Conservation (phyloP, 2,797 vertebrate species). For the Syngnathus acus region DNA sequence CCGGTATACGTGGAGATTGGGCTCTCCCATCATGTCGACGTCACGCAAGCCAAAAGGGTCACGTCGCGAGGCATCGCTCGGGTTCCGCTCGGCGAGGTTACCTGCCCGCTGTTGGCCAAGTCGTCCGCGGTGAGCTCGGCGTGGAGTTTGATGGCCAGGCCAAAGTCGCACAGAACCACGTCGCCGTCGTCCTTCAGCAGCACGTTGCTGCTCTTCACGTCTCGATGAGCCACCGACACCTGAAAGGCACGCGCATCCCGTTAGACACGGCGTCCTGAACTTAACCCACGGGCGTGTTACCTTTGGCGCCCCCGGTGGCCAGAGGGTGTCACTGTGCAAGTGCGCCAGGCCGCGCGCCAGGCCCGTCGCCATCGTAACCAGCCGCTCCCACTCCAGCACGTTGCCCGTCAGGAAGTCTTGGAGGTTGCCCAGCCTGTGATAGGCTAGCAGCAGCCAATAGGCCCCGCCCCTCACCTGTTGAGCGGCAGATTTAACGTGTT, state of each 20-base stretch:
- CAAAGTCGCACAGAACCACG: slow-evolving; percentile 82
- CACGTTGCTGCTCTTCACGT: slow-evolving; percentile 85
- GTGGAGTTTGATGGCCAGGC: slow-evolving; percentile 78
- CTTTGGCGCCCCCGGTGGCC: slow-evolving; percentile 58
- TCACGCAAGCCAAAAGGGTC: no score
- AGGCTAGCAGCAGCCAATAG: slow-evolving; percentile 86
- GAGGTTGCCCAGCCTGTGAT: slow-evolving; percentile 79
- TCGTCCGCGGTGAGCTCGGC: slow-evolving; percentile 77
- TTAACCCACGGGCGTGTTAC: slow-evolving; percentile 17
- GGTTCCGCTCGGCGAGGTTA: no score
- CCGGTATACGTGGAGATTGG: no score
- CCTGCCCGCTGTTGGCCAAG: slow-evolving; percentile 85
- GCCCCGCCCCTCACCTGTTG: slow-evolving; percentile 59
- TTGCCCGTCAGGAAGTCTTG: slow-evolving; percentile 78
- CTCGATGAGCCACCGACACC: slow-evolving; percentile 80
- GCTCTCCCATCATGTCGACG: no score
- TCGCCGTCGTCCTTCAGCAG: slow-evolving; percentile 75
- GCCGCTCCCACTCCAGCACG: slow-evolving; percentile 76
- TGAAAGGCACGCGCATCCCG: slow-evolving; percentile 4
- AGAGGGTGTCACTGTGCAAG: slow-evolving; percentile 79
- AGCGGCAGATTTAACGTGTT: no score
- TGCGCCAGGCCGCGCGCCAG: slow-evolving; percentile 79
- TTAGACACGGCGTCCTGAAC: no score
- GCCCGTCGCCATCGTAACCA: slow-evolving; percentile 74
- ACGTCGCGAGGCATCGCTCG: no score